Conservation (phyloP, 2,113 vertebrate genomes). For the Notarius lentiginosus region DNA sequence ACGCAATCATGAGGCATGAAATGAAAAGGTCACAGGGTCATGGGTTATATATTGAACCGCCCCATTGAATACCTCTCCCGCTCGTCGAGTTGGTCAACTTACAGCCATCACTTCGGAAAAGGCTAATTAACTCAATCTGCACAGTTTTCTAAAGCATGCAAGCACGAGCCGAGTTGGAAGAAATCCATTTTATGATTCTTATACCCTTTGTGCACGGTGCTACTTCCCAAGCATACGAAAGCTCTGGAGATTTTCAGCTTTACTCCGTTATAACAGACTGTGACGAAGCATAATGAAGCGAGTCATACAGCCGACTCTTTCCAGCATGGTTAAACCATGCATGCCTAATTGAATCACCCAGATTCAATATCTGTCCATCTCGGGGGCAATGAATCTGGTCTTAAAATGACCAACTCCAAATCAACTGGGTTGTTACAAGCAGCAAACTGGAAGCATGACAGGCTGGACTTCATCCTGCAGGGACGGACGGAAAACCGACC, state of each 20-base stretch:
- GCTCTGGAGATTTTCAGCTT: background rate
- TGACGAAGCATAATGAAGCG: background rate
- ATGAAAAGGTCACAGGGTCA: constrained; percentile 7
- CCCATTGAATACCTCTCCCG: too few species aligned
- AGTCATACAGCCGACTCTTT: background rate
- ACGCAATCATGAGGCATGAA: constrained; percentile 1
- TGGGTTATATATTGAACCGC: constrained; percentile 32
- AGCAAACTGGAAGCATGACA: background rate
- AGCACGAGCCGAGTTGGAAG: background rate
- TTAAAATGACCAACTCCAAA: constrained; percentile 43
- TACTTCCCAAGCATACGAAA: background rate
- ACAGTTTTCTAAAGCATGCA: too few species aligned
- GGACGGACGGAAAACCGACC: constrained; percentile 37
- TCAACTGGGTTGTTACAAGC: constrained; percentile 25
- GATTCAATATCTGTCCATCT: constrained; percentile 54
- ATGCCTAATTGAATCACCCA: constrained; percentile 62
- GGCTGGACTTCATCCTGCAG: background rate
- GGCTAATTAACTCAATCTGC: constrained; percentile 10
- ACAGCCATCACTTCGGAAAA: background rate
- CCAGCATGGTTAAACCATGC: constrained; percentile 58
- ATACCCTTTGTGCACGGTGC: background rate
- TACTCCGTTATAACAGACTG: background rate
- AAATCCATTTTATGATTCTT: constrained; percentile 13
- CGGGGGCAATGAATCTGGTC: constrained; percentile 18
- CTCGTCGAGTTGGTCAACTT: background rate